A percentile compares a stretch with the other conserved stretches of the same genome.
phyloP scores from a whole-genome alignment of 2,888 invertebrate species.

The Dryobota labecula region DNA sequence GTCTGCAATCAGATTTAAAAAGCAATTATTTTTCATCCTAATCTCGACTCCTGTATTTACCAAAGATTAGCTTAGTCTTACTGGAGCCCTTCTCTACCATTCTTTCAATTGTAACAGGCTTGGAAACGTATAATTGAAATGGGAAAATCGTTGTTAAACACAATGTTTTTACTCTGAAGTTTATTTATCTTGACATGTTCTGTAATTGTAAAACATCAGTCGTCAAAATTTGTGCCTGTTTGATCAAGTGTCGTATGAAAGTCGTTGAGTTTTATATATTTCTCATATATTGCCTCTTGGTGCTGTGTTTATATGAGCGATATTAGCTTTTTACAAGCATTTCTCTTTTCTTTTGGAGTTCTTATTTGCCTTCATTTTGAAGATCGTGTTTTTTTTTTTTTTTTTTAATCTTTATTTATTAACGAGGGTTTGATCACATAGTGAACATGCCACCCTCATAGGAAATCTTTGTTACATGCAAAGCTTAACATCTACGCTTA shows the following conservation, averaged over 20 bases:
- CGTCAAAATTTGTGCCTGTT: conserved; percentile 44
- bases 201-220: conserved; percentile 45
- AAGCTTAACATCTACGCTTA: too few relatives aligned
- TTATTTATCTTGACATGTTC: conserved; percentile 26
- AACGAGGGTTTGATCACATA: too few relatives aligned
- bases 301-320: conserved; percentile 17
- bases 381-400: too few relatives aligned
- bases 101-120: background rate
- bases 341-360: conserved; percentile 9
- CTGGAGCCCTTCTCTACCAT: background rate
- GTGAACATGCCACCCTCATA: too few relatives aligned
- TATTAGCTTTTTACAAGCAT: conserved; percentile 30
- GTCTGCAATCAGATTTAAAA: background rate
- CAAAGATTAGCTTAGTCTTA: background rate
- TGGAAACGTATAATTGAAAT: background rate
- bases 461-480: too few relatives aligned
- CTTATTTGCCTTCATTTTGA: conserved; percentile 29
- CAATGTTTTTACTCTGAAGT: conserved; percentile 4
- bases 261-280: conserved; percentile 29
- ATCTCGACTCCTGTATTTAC: background rate
- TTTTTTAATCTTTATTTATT: too few relatives aligned
- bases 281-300: conserved; percentile 30
- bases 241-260: conserved; percentile 29
- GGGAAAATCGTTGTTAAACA: background rate
- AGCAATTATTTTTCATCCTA: background rate